Conservation (phyloP, 2,888 invertebrate genomes). For the Proisotoma minuta region DNA sequence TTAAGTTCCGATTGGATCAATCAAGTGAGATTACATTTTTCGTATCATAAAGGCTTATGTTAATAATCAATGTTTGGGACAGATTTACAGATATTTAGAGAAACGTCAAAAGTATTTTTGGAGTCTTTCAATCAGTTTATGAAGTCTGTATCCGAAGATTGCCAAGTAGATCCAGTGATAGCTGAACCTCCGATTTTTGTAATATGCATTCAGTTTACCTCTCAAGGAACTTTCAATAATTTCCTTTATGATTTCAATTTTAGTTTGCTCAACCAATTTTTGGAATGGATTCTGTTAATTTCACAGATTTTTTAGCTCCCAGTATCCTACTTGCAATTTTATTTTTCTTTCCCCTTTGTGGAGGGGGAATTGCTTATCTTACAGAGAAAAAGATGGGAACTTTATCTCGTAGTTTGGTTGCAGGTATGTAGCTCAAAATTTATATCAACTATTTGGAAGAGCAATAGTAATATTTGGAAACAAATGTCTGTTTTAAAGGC, state of each 20-base stretch:
- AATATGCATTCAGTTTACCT: slow-evolving; percentile 1
- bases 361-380: slow-evolving; percentile 37
- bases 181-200: slow-evolving; percentile 53
- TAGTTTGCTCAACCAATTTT: slow-evolving; percentile 81
- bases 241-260: slow-evolving; percentile 45
- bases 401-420: slow-evolving; percentile 35
- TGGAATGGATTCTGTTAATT: slow-evolving; percentile 80
- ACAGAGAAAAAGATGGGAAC: slow-evolving; percentile 42
- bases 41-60: neutral
- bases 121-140: slow-evolving; percentile 81
- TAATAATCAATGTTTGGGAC: too few species aligned
- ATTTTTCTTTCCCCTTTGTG: slow-evolving; percentile 80
- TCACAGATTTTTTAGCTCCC: slow-evolving; percentile 92
- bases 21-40: slow-evolving; percentile 64
- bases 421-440: too few species aligned
- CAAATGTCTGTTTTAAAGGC: too few species aligned
- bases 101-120: slow-evolving; percentile 78
- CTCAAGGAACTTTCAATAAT: neutral
- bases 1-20: slow-evolving; percentile 86
- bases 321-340: slow-evolving; percentile 91
- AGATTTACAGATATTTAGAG: slow-evolving; percentile 90
- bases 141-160: slow-evolving; percentile 64
- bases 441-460: too few species aligned
- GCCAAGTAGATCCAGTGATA: slow-evolving; percentile 74
- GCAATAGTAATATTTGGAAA: too few species aligned